phyloP scores from a whole-genome alignment of 2,888 invertebrate species.

The Coronaproctus castanopsis region DNA sequence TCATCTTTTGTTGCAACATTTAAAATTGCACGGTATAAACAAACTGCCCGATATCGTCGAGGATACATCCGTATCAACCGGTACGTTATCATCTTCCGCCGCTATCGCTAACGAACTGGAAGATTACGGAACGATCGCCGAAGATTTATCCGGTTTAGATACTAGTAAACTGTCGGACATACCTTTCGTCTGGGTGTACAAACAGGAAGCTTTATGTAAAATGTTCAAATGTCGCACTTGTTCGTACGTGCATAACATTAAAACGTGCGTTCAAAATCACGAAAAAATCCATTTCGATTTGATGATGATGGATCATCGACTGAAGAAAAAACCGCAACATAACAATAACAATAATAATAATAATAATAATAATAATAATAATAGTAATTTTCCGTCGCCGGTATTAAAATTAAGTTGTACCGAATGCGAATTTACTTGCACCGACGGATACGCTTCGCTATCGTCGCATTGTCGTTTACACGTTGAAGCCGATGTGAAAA shows the following conservation, averaged over 20 bases:
- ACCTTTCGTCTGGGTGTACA: conserved; percentile 54
- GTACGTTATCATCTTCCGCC: background rate
- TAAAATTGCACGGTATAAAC: conserved; percentile 23
- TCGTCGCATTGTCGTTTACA: conserved; percentile 56
- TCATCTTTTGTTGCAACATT: conserved; percentile 63
- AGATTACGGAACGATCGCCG: background rate
- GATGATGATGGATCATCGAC: conserved; percentile 23
- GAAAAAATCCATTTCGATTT: conserved; percentile 47
- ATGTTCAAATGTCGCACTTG: conserved; percentile 70
- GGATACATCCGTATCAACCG: background rate
- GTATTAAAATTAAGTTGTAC: conserved; percentile 35
- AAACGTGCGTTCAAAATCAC: conserved; percentile 60
- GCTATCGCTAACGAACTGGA: background rate
- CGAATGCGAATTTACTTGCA: conserved; percentile 59
- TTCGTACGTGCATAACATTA: conserved; percentile 61
- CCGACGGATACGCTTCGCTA: conserved; percentile 41
- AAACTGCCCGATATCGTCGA: conserved; percentile 2
- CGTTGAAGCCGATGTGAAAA: conserved; percentile 38
- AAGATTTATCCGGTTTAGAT: conserved; percentile 11
- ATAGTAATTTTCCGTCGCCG: background rate
- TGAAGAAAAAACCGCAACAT: conserved; percentile 9
- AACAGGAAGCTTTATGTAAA: conserved; percentile 48
- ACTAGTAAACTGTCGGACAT: conserved; percentile 33
- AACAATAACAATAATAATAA: background rate
- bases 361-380: conserved; percentile 6